These are phyloP conservation scores for Barnardius zonarius DNA, from an alignment of 2,113 vertebrate genomes.

Conservation along the genomic window DNA sequence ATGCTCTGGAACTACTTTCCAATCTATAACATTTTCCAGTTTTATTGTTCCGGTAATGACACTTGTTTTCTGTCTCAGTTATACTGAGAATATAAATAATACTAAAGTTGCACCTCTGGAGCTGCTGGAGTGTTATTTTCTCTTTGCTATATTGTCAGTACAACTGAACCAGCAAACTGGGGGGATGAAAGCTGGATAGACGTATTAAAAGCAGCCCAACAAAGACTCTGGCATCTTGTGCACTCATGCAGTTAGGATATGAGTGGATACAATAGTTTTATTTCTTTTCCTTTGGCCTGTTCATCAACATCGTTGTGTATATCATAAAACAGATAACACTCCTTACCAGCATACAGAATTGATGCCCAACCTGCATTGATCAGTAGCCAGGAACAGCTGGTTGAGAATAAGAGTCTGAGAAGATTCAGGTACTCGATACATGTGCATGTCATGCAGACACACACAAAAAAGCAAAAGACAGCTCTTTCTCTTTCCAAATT, in stretches of 20 bases:
- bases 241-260: neutral
- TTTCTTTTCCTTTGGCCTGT: neutral
- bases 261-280: neutral
- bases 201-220: neutral
- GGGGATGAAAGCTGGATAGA: neutral
- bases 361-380: fast-evolving
- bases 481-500: neutral
- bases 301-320: neutral
- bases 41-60: neutral
- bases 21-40: neutral
- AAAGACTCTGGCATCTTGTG: neutral
- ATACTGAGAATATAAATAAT: neutral
- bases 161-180: neutral
- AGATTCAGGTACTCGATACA: neutral
- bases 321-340: neutral
- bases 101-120: neutral
- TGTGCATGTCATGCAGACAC: neutral
- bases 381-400: neutral
- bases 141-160: neutral
- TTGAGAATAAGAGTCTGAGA: neutral
- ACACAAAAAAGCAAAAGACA: neutral
- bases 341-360: neutral
- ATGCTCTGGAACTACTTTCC: neutral
- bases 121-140: neutral
- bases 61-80: neutral